Evolutionary conservation across 1,140 invertebrate species (phyloP).

Genomic region (Ceratosolen fusciceps): DNA sequence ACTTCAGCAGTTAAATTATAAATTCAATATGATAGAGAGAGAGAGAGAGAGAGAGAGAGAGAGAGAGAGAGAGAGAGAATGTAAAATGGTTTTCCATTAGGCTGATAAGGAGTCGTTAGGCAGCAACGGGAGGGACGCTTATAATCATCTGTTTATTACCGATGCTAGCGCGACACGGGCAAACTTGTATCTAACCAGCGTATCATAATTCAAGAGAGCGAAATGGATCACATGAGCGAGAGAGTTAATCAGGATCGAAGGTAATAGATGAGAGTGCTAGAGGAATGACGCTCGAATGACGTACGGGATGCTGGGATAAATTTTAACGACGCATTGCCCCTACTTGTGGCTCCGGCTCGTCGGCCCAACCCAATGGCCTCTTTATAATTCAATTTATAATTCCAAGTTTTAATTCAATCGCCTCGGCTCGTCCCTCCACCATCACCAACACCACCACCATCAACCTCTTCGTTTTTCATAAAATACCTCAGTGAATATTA

Average conservation of each 20-base stretch:
- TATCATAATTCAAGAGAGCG: conserved; percentile 44
- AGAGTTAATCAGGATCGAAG: conserved; percentile 59
- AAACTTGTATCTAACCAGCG: not conserved
- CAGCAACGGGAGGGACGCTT: not conserved
- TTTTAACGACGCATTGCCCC: conserved; percentile 16
- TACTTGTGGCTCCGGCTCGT: not conserved
- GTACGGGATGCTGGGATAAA: conserved; percentile 46
- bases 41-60: too few species aligned
- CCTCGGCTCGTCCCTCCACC: too few species aligned
- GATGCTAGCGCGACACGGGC: not conserved
- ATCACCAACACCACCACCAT: too few species aligned
- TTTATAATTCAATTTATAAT: not conserved
- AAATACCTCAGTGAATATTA: not conserved
- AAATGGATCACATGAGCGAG: conserved; percentile 43
- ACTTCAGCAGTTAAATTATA: not conserved
- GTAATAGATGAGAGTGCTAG: conserved; percentile 54
- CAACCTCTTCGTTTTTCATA: too few species aligned
- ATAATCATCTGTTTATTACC: conserved; percentile 36
- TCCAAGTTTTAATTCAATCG: too few species aligned
- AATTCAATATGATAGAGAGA: not conserved
- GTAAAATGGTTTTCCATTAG: conserved; percentile 25
- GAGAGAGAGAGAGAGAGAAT: too few species aligned
- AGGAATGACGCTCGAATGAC: conserved; percentile 47
- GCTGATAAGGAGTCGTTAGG: not conserved
- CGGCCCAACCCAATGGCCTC: not conserved